phyloP scores from a whole-genome alignment of 2,888 invertebrate species.

The Tanytarsus gracilentus region DNA sequence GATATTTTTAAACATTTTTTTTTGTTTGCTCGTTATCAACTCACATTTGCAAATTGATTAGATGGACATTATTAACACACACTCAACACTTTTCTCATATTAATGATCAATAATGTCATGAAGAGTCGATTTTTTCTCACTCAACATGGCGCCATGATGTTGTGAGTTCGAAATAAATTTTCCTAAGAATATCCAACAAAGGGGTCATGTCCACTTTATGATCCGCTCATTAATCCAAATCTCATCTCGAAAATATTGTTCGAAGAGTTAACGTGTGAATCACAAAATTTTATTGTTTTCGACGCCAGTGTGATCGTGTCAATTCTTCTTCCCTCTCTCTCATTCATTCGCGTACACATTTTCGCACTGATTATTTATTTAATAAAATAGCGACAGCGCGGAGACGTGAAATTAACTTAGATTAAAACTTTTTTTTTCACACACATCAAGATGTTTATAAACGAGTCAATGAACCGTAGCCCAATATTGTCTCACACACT shows the following conservation, averaged over 20 bases:
- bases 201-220: too few species aligned
- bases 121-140: too few species aligned
- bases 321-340: neutral
- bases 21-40: conserved; percentile 2
- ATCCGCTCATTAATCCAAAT: too few species aligned
- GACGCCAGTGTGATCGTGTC: neutral
- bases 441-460: neutral
- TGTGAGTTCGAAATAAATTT: too few species aligned
- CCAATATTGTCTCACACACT: neutral
- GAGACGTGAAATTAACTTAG: conserved; percentile 5
- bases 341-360: neutral
- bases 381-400: conserved; percentile 6
- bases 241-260: too few species aligned
- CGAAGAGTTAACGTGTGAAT: too few species aligned
- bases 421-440: neutral
- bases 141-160: too few species aligned
- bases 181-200: too few species aligned
- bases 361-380: conserved; percentile 3
- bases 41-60: conserved; percentile 8
- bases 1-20: neutral
- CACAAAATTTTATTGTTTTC: neutral
- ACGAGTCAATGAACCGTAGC: neutral
- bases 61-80: conserved; percentile 1
- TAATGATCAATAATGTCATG: too few species aligned
- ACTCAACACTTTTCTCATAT: too few species aligned